Conservation (phyloP, 2,888 invertebrate genomes). For the Erebia epiphron region DNA sequence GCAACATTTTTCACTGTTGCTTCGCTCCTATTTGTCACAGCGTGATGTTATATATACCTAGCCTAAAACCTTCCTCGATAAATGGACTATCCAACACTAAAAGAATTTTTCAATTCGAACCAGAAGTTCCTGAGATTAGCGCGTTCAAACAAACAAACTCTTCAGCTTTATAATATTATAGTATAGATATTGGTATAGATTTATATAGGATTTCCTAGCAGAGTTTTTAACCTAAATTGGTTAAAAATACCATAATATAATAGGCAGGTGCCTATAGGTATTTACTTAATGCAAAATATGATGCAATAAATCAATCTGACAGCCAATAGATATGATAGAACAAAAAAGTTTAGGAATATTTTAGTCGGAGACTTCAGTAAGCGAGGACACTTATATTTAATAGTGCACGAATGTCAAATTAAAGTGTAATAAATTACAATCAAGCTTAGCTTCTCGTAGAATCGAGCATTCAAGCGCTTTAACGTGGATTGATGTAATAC, state of each 20-base stretch:
- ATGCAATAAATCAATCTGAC: slow-evolving; percentile 30
- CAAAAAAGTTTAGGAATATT: slow-evolving; percentile 29
- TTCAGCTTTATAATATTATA: too few relatives aligned
- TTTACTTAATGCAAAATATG: slow-evolving; percentile 27
- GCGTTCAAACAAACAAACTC: too few relatives aligned
- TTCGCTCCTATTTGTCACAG: too few relatives aligned
- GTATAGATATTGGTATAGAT: too few relatives aligned
- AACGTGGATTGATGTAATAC: slow-evolving; percentile 25
- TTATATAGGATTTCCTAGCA: background rate
- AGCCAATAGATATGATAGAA: slow-evolving; percentile 10
- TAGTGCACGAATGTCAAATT: slow-evolving; percentile 34
- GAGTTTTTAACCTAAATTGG: background rate
- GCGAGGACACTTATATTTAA: slow-evolving; percentile 29
- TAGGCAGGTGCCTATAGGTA: too few relatives aligned
- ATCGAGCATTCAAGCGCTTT: slow-evolving; percentile 29
- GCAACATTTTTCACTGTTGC: too few relatives aligned
- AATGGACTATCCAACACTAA: too few relatives aligned
- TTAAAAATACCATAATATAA: background rate
- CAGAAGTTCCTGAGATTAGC: too few relatives aligned
- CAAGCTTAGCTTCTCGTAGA: slow-evolving; percentile 20
- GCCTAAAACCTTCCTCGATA: too few relatives aligned
- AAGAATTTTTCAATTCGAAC: too few relatives aligned
- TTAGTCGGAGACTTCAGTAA: slow-evolving; percentile 16
- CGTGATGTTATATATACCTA: too few relatives aligned
- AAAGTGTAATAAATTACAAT: slow-evolving; percentile 36